phyloP scores from a whole-genome alignment of 2,113 vertebrate species.

The Synchiropus splendidus region DNA sequence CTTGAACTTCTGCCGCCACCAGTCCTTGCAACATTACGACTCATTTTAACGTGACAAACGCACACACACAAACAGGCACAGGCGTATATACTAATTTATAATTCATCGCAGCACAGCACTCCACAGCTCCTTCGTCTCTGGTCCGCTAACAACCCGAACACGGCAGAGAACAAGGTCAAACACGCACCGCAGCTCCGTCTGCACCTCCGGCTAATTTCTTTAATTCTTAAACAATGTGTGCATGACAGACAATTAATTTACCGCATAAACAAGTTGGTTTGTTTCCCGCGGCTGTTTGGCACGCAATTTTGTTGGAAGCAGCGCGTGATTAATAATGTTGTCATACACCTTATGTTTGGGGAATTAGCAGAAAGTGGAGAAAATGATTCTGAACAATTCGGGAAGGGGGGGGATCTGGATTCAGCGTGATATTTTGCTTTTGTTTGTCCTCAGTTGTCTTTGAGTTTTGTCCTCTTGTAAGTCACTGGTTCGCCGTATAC shows the following conservation, averaged over 20 bases:
- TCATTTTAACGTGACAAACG: no score
- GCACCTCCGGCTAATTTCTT: constrained; percentile 36
- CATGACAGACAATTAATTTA: constrained; percentile 50
- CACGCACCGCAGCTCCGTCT: no score
- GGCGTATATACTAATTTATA: no score
- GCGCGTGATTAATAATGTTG: constrained; percentile 51
- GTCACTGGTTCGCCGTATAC: constrained; percentile 21
- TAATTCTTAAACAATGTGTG: constrained; percentile 53
- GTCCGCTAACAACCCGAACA: background rate
- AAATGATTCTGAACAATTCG: constrained; percentile 12
- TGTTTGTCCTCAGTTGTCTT: constrained; percentile 6
- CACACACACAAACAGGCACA: no score
- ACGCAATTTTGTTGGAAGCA: constrained; percentile 11
- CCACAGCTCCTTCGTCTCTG: background rate
- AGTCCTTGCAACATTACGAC: no score
- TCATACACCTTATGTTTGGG: constrained; percentile 29
- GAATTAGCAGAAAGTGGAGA: constrained; percentile 39
- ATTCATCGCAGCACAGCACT: no score
- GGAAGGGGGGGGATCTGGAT: constrained; percentile 14
- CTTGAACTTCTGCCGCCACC: no score
- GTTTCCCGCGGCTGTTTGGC: constrained; percentile 35
- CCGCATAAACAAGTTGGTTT: constrained; percentile 48
- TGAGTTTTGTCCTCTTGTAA: constrained; percentile 31
- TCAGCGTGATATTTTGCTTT: constrained; percentile 4
- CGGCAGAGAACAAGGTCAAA: constrained; percentile 29